Evolutionary conservation across 2,888 invertebrate genomes (phyloP), one percentile per base, ranked within the genome.

Genomic region (Scotopteryx bipunctaria): DNA sequence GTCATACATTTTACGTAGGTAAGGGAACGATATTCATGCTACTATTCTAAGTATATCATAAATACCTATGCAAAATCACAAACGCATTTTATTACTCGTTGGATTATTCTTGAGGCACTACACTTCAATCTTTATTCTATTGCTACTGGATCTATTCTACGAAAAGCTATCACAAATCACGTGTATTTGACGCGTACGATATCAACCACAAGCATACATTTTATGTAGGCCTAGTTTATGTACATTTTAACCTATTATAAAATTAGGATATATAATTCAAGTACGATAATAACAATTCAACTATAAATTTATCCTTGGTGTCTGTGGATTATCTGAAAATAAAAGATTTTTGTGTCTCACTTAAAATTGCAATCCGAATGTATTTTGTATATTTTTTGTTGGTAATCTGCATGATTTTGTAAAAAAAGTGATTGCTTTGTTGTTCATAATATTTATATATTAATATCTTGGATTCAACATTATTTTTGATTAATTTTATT

Each of bases 141-240:
- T 25, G 11, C 38, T 46, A 16, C 31, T 15, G 29, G 9, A 21
- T 36, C 6, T 33, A 44, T 19, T 19, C 32, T 33, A 43, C 11
- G 33, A 35, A 42, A 33, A 36, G 14, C 46, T 43, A 47, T 55
- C 55, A 50, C 55, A 51, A 47, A 45, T 42, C 32, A 42, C 32
- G 37, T 49, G 37, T 23, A 17, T 29, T 21, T 31, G 47, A 44
- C 47, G 47, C 55, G 29, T 32, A 50, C 38, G 9, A 14, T 45
- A 21, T 11, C 19, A 52, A 46, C 49, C 52, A 57, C 49, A 51
- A 59, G 63, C 66, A 50, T 72, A 76, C 74, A 74, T 73, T 57
- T 63, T 46, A 75, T 75, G 69, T 76, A 78, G 66, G 73, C 70
- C 67, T 59, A 63, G 31, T 2, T 44, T 55, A 54, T 50, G 37